Evolutionary conservation across 2,888 invertebrate species (phyloP).

Genomic region (Oscheius sp.): DNA sequence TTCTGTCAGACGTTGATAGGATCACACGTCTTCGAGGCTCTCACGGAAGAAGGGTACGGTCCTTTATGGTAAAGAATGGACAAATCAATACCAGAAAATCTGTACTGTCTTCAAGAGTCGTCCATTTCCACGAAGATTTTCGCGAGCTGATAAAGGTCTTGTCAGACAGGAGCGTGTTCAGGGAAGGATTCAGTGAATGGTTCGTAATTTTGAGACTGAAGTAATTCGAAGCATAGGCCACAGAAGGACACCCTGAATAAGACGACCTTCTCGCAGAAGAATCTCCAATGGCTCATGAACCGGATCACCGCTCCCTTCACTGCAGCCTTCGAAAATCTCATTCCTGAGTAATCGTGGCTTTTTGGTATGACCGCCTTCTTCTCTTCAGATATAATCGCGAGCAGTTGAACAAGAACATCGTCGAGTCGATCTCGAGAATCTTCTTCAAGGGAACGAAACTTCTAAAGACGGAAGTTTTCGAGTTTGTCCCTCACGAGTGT

Average conservation of each 20-base stretch:
- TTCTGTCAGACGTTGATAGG: background rate
- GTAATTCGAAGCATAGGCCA: too few relatives aligned
- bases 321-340: background rate
- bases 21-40: background rate
- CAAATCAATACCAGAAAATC: background rate
- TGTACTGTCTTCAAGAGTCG: background rate
- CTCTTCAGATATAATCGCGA: background rate
- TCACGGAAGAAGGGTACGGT: background rate
- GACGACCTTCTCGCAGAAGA: background rate
- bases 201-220: too few relatives aligned
- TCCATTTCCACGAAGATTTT: background rate
- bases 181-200: background rate
- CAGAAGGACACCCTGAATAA: too few relatives aligned
- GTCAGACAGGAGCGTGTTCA: background rate
- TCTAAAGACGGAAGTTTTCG: background rate
- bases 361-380: background rate
- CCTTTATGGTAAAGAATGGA: background rate
- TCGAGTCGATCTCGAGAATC: background rate
- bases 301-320: background rate
- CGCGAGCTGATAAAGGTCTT: background rate
- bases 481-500: background rate
- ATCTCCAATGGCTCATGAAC: background rate
- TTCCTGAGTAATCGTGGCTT: background rate
- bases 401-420: constrained; percentile 9
- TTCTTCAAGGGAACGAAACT: constrained; percentile 5